Percentiles rank a stretch among this genome's conserved stretches.
Evolutionary conservation across 1,140 invertebrate species (phyloP).

Genomic region (Cataglyphis hispanica): DNA sequence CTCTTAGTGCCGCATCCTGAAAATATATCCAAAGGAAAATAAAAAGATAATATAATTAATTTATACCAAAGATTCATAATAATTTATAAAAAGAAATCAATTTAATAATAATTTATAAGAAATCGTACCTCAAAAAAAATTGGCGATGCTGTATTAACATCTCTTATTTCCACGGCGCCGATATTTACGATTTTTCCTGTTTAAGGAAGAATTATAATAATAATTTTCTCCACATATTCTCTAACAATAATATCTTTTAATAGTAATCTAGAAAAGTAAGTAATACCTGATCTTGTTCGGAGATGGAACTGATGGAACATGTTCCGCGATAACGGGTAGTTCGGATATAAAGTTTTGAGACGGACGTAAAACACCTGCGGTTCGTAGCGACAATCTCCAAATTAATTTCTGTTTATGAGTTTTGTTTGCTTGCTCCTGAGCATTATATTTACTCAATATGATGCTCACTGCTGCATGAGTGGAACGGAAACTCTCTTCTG

Average conservation of each 20-base stretch:
- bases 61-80: background rate
- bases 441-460: slow-evolving; percentile 90
- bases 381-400: slow-evolving; percentile 90
- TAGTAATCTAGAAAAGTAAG: background rate
- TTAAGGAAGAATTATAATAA: slow-evolving; percentile 48
- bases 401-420: slow-evolving; percentile 91
- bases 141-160: slow-evolving; percentile 75
- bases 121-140: slow-evolving; percentile 48
- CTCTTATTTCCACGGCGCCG: slow-evolving; percentile 83
- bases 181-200: slow-evolving; percentile 82
- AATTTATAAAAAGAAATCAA: background rate
- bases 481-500: slow-evolving; percentile 88
- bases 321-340: slow-evolving; percentile 92
- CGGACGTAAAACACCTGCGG: slow-evolving; percentile 90
- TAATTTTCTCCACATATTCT: background rate
- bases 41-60: background rate
- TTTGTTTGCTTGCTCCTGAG: slow-evolving; percentile 87
- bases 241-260: slow-evolving; percentile 40
- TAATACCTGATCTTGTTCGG: slow-evolving; percentile 87
- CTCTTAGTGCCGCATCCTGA: slow-evolving; percentile 46
- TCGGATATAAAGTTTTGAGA: slow-evolving; percentile 91
- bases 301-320: slow-evolving; percentile 85
- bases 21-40: slow-evolving; percentile 16
- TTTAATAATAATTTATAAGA: background rate
- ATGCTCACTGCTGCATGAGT: slow-evolving; percentile 88